A percentile compares a stretch with the other conserved stretches of the same genome.
Conservation (phyloP, 2,113 vertebrate species). For the Tilapia sparmanii region DNA sequence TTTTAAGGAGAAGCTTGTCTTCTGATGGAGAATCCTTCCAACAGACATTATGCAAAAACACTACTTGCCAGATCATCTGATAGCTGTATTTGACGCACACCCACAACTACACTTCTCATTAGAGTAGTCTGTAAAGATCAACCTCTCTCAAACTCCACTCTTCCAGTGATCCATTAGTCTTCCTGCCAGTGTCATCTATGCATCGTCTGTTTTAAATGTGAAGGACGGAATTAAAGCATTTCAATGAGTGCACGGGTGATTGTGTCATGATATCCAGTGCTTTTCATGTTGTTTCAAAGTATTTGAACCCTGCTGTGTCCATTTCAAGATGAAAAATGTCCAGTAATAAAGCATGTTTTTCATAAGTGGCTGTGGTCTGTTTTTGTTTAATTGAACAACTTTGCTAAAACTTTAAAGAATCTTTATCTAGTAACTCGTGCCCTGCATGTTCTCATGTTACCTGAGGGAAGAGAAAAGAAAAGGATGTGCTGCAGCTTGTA, state of each 20-base stretch:
- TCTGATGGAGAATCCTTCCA: not conserved
- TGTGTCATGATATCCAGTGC: not conserved
- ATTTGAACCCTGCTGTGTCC: not conserved
- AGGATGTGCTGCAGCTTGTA: not conserved
- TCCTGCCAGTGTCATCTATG: slow-evolving; percentile 52
- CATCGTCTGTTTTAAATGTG: slow-evolving; percentile 12
- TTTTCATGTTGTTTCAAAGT: not conserved
- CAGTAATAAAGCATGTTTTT: slow-evolving; percentile 50
- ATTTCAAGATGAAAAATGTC: slow-evolving; percentile 3
- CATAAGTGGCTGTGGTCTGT: not conserved
- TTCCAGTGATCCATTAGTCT: slow-evolving; percentile 41
- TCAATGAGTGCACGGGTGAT: slow-evolving; percentile 3
- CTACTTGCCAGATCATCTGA: not conserved
- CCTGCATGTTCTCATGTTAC: not conserved
- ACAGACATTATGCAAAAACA: slow-evolving; percentile 19
- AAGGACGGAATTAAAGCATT: not conserved
- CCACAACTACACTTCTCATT: not conserved
- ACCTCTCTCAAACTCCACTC: not conserved
- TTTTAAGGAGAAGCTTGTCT: slow-evolving; percentile 73
- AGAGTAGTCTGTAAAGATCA: not conserved
- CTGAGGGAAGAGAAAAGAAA: not conserved
- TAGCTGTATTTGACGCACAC: not conserved
- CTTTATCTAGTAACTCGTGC: not conserved
- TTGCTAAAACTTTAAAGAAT: not conserved
- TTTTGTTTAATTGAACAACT: not conserved